phyloP scores from a whole-genome alignment of 2,797 vertebrate genomes.

The Myotis findleyi region DNA sequence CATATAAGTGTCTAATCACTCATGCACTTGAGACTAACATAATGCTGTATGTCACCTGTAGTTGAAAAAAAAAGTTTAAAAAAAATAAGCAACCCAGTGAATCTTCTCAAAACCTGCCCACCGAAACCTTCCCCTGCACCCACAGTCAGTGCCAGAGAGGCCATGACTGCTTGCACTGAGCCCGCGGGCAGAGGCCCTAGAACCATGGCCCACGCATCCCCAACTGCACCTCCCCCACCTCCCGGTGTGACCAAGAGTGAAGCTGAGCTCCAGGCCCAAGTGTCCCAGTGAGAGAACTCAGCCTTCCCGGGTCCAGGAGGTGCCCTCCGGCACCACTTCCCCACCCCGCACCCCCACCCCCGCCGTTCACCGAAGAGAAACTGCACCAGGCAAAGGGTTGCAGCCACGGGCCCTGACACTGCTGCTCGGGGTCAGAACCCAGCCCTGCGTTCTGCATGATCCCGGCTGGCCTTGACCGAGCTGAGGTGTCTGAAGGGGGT shows the following conservation, averaged over 20 bases:
- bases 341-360: too few species aligned
- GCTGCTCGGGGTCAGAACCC: not conserved
- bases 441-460: not conserved
- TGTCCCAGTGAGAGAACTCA: too few species aligned
- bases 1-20: not conserved
- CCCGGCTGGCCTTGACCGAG: not conserved
- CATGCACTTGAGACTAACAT: not conserved
- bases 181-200: not conserved
- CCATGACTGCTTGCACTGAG: not conserved
- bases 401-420: not conserved
- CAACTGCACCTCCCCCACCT: not conserved
- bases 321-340: not conserved
- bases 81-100: not conserved
- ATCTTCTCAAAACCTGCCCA: not conserved
- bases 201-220: not conserved
- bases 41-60: not conserved
- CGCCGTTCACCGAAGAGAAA: not conserved
- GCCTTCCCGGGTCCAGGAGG: not conserved
- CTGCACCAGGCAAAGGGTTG: not conserved
- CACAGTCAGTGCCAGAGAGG: not conserved
- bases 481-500: not conserved
- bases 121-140: not conserved
- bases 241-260: accelerated
- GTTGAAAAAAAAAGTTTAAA: not conserved
- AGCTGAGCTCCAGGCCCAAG: not conserved